Evolutionary conservation across 1,140 invertebrate genomes (phyloP).

Genomic region (Pachypeltis micranthus): DNA sequence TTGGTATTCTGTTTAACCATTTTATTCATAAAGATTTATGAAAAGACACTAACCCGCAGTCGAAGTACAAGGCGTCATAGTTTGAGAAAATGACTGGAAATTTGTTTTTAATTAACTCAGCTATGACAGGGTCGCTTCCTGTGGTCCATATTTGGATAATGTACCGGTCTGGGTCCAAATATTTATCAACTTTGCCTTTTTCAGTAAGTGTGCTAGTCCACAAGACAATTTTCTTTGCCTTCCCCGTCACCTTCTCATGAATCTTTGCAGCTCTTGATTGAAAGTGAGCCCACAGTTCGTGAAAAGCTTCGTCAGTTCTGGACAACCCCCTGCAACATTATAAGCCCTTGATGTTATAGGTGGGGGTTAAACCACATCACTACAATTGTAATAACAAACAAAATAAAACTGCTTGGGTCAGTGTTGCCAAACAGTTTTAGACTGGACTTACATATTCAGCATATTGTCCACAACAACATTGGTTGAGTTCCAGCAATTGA

Average conservation of each 20-base stretch:
- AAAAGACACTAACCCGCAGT: slow-evolving; percentile 55
- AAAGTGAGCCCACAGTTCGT: slow-evolving; percentile 64
- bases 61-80: slow-evolving; percentile 67
- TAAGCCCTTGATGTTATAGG: too few relatives aligned
- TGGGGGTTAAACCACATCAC: too few relatives aligned
- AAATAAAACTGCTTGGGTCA: too few relatives aligned
- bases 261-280: slow-evolving; percentile 20
- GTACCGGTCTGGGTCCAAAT: slow-evolving; percentile 57
- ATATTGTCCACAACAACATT: slow-evolving; percentile 47
- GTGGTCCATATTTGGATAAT: slow-evolving; percentile 73
- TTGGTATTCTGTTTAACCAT: too few relatives aligned
- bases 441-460: slow-evolving; percentile 28
- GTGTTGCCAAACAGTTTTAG: too few relatives aligned
- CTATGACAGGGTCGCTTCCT: slow-evolving; percentile 46
- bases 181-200: slow-evolving; percentile 47
- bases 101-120: slow-evolving; percentile 49
- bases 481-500: slow-evolving; percentile 64
- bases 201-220: slow-evolving; percentile 73
- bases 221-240: slow-evolving; percentile 51
- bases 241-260: slow-evolving; percentile 34
- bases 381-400: too few relatives aligned
- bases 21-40: too few relatives aligned
- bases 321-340: slow-evolving; percentile 37
- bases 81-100: slow-evolving; percentile 69
- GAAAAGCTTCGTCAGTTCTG: slow-evolving; percentile 46